These are phyloP conservation scores for Enteromius viviparus DNA, from an alignment of 2,797 vertebrate species.

Conservation along the genomic window DNA sequence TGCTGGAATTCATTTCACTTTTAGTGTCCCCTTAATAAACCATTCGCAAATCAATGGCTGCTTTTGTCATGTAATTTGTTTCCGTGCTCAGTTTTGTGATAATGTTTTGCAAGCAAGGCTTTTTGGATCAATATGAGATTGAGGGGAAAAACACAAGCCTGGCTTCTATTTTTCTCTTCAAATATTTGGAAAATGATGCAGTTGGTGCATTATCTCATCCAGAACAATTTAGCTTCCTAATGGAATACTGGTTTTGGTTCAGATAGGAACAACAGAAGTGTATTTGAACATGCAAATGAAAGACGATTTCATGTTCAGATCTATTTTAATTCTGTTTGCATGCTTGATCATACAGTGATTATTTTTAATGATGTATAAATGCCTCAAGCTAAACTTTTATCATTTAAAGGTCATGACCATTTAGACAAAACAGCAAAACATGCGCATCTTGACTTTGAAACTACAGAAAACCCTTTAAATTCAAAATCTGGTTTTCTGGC, in stretches of 20 bases:
- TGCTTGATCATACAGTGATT: not conserved
- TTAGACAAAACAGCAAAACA: not conserved
- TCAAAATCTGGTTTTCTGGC: not conserved
- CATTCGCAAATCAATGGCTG: constrained; percentile 76
- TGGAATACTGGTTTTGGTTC: constrained; percentile 64
- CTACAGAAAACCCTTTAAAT: not conserved
- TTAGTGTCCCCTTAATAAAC: constrained; percentile 79
- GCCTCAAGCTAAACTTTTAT: not conserved
- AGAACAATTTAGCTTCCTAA: constrained; percentile 66
- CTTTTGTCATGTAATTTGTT: constrained; percentile 75
- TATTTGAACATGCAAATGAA: constrained; percentile 6
- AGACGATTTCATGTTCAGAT: not conserved
- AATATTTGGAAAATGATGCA: constrained; percentile 71
- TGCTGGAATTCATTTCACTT: constrained; percentile 75
- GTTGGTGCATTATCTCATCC: constrained; percentile 62
- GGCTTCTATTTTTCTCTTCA: constrained; percentile 71
- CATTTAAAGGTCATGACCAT: not conserved
- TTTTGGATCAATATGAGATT: constrained; percentile 61
- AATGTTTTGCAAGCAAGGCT: constrained; percentile 69
- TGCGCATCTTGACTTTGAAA: not conserved
- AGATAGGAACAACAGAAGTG: constrained; percentile 6
- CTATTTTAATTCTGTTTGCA: not conserved
- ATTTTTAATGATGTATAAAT: not conserved
- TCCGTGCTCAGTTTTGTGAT: constrained; percentile 68
- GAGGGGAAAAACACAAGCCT: constrained; percentile 59